These are phyloP conservation scores for Electrophaes corylata DNA, from an alignment of 2,888 invertebrate species.

Conservation along the genomic window DNA sequence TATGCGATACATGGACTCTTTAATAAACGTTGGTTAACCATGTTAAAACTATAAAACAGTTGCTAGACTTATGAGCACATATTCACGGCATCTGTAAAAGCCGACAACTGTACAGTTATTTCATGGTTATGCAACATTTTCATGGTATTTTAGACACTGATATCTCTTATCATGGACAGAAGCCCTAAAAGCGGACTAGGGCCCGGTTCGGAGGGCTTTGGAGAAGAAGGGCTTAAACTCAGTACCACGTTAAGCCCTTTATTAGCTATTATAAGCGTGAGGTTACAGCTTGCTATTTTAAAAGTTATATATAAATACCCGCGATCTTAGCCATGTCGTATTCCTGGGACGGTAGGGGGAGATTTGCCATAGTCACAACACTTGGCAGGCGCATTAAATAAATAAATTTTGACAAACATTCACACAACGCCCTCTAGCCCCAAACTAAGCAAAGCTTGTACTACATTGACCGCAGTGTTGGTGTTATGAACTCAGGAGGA, in stretches of 20 bases:
- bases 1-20: conserved; percentile 7
- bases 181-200: conserved; percentile 55
- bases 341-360: too few relatives aligned
- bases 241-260: conserved; percentile 70
- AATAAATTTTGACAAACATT: too few relatives aligned
- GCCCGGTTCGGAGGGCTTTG: conserved; percentile 71
- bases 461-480: too few relatives aligned
- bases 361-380: too few relatives aligned
- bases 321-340: too few relatives aligned
- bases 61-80: too few relatives aligned
- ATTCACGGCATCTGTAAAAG: background rate
- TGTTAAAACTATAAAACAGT: background rate
- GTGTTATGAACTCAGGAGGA: too few relatives aligned
- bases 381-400: too few relatives aligned
- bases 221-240: conserved; percentile 56
- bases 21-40: conserved; percentile 5
- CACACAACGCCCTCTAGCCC: too few relatives aligned
- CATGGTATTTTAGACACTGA: conserved; percentile 34
- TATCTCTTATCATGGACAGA: conserved; percentile 50
- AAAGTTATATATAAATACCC: background rate
- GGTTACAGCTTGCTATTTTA: conserved; percentile 58
- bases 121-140: conserved; percentile 21
- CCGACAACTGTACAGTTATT: background rate
- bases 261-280: conserved; percentile 64
- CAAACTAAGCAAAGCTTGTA: too few relatives aligned